Base-by-base conservation (phyloP, 92 coral and sea anemone species). In the Zoanthus sansibaricus region DNA sequence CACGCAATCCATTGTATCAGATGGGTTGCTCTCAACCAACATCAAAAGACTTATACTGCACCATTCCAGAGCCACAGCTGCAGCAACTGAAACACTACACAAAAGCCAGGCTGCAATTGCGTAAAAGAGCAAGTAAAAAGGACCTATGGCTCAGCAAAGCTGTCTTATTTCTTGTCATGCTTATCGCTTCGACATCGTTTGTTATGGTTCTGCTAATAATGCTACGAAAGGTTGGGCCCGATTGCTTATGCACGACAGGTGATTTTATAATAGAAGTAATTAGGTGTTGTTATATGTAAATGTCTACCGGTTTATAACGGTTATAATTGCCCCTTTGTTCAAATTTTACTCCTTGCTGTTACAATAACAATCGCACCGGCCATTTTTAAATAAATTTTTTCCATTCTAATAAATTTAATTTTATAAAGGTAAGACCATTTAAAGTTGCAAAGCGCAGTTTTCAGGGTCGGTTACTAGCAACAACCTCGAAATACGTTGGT, bases 201-300 rank as follows among this genome's bases (percentile, higher is more conserved):
- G 47, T 80, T 9, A 21, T 80, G 85, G 85, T 80, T 68, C 37
- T 67, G 6, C 51, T 80, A 14, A 80, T 80, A 17, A 20, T 80
- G 44, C 85, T 80, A 20, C 74, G 85, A 18, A 64, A 80, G 25
- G 75, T 80, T 67, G 85, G 85, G 8, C 85, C 85, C 5, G 51
- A 18, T 2, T 80, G 85, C 75, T 80, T 54, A 2, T 80, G 85
- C 73, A 3, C 21, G 1, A 80, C 74, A 37, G 75, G 73, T 59
- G 85, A 68, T 37, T 66, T 80, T 20, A 1, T 25, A 25, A 25
- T 30, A 25, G 33, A 37, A 37, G 3, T 4, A 69, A 62, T 62
- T 62, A 17, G 6, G n/a, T 49, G 55, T 49, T 49, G 9, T 49
- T 49, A 2, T 7, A 49, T 49, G 55, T 49, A 11, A 1, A 49